A percentile compares a stretch with the other conserved stretches of the same genome.
Conservation (phyloP, 1,140 invertebrate genomes). For the Drosophila ananassae region DNA sequence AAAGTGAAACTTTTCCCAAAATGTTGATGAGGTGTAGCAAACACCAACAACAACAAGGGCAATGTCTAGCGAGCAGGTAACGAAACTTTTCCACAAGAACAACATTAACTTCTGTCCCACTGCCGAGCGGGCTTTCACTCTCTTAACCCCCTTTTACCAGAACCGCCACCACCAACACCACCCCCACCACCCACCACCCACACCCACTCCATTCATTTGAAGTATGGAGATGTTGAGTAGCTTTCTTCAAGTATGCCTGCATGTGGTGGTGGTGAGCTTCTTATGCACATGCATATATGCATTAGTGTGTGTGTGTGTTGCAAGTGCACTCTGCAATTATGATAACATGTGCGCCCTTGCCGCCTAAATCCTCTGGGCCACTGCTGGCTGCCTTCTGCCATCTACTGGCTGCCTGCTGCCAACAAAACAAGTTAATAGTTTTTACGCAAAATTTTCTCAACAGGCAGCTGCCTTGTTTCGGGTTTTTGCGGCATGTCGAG, state of each 20-base stretch:
- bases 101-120: constrained; percentile 61
- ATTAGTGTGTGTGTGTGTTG: constrained; percentile 11
- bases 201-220: constrained; percentile 29
- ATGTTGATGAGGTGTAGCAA: constrained; percentile 61
- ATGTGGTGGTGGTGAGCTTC: not conserved
- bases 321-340: constrained; percentile 63
- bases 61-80: constrained; percentile 56
- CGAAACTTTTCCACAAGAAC: constrained; percentile 66
- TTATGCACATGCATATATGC: constrained; percentile 6
- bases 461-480: constrained; percentile 62
- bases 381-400: constrained; percentile 39
- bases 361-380: constrained; percentile 26
- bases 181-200: constrained; percentile 6
- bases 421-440: constrained; percentile 69
- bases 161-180: constrained; percentile 1
- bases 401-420: constrained; percentile 39
- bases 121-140: constrained; percentile 37
- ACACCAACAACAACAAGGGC: constrained; percentile 22
- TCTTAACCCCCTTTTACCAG: constrained; percentile 11
- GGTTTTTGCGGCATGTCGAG: constrained; percentile 63
- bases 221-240: constrained; percentile 47
- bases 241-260: constrained; percentile 32
- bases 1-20: constrained; percentile 45
- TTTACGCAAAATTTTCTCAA: constrained; percentile 66
- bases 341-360: constrained; percentile 54